Percentiles rank a stretch among this genome's conserved stretches.
Conservation (phyloP, 2,888 invertebrate species). For the Steinernema carpocapsae region DNA sequence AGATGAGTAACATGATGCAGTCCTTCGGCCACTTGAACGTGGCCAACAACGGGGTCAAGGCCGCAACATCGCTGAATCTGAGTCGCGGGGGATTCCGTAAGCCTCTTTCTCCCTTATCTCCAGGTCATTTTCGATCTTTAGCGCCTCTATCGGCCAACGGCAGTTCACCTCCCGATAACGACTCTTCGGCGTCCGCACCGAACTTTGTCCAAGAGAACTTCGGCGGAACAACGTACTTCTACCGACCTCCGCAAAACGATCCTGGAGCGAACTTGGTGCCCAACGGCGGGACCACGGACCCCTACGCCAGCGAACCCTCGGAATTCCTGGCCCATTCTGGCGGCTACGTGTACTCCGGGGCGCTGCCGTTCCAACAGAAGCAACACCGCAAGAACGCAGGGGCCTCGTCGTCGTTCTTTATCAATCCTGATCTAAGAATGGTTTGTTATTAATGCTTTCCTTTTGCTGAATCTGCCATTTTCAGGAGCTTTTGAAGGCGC, state of each 20-base stretch:
- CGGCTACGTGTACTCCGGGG: conserved; percentile 45
- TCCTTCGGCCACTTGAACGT: conserved; percentile 14
- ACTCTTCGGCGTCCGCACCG: conserved; percentile 24
- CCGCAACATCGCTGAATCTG: not conserved
- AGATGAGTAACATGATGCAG: conserved; percentile 12
- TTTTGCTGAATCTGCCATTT: conserved; percentile 24
- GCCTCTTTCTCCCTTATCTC: not conserved
- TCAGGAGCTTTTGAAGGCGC: conserved; percentile 55
- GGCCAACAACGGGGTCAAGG: conserved; percentile 8
- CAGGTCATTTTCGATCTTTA: not conserved
- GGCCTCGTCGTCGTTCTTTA: conserved; percentile 46
- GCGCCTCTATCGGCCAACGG: conserved; percentile 20
- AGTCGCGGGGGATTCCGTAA: conserved; percentile 1
- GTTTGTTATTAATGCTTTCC: conserved; percentile 34
- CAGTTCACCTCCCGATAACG: conserved; percentile 12
- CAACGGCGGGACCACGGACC: not conserved
- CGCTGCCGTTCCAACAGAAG: conserved; percentile 52
- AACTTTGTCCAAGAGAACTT: conserved; percentile 43
- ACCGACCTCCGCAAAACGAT: conserved; percentile 21
- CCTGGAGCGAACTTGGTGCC: conserved; percentile 31
- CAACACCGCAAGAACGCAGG: conserved; percentile 44
- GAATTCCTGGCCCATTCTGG: conserved; percentile 36
- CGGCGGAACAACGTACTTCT: conserved; percentile 52
- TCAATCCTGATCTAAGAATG: conserved; percentile 50
- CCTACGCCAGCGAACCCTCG: conserved; percentile 10